Base-by-base conservation (phyloP, 2,113 vertebrate genomes). In the Motacilla alba region DNA sequence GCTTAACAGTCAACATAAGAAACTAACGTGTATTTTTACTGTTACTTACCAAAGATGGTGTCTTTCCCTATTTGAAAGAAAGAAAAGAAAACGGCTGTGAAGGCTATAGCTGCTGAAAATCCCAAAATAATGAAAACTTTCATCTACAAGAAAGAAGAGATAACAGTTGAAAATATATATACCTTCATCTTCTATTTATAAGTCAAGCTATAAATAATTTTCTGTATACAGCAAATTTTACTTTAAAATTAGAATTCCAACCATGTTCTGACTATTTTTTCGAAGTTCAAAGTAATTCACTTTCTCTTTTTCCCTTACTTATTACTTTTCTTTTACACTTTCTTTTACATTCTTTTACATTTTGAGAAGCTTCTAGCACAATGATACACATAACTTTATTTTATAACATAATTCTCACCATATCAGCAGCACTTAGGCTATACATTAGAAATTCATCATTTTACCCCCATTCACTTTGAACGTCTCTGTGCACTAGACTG, bases 11-110 rank as follows among this genome's bases (percentile, higher is more conserved):
- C 64, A 7, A 49, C 26, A 67, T 68, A 78, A 90, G 15, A 68
- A 70, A 92, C 37, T 26, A 75, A 62, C 3, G 6, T 37, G 6
- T 8, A 11, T 82, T 89, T 94, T 89, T 69, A 24, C 35, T 44
- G 37, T 60, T 87, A 95, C 98, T 97, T 88, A 98, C 98, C 96
- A 86, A 97, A 93, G 6, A 93, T 39, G 28, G 28, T 68, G 21
- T 89, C 87, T 80, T 74, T 83, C 41, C 52, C 47, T 35, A 44
- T 86, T 76, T 35, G 70, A 83, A 96, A 9, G 50, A 95, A 92
- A 46, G 89, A 85, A 89, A 97, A 78, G 72, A 97, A 58, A 62
- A 94, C 27, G 58, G 83, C 94, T 12, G 93, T 73, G 55, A 94
- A 95, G 39, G 92, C 91, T 47, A 91, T 60, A 11, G 52, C 37